Conservation (phyloP, 2,113 vertebrate species). For the Paramisgurnus dabryanus region DNA sequence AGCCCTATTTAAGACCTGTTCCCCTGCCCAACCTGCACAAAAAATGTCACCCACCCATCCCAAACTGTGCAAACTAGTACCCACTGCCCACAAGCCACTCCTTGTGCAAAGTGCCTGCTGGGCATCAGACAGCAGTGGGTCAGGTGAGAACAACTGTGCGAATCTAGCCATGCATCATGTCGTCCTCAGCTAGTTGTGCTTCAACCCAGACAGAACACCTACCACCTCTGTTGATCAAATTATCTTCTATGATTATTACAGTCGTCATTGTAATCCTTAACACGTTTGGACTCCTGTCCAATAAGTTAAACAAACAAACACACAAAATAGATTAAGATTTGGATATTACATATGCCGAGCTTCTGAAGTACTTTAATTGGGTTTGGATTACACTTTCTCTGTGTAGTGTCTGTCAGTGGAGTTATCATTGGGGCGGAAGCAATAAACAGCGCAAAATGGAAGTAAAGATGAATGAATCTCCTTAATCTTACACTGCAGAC, state of each 20-base stretch:
- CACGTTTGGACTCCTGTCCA: conserved; percentile 61
- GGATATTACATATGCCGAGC: conserved; percentile 56
- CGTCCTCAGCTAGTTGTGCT: conserved; percentile 65
- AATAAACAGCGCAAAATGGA: conserved; percentile 22
- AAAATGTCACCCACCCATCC: conserved; percentile 52
- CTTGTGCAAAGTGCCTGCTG: conserved; percentile 69
- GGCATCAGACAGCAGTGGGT: conserved; percentile 70
- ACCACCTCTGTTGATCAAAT: conserved; percentile 50
- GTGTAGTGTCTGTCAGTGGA: conserved; percentile 61
- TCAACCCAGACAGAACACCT: conserved; percentile 60
- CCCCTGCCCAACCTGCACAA: conserved; percentile 30
- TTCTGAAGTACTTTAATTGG: conserved; percentile 48
- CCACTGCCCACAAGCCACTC: conserved; percentile 66
- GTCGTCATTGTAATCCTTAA: conserved; percentile 63
- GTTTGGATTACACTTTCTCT: conserved; percentile 54
- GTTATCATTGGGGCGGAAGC: conserved; percentile 68
- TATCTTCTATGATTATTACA: conserved; percentile 63
- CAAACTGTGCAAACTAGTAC: conserved; percentile 66
- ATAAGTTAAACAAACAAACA: conserved; percentile 66
- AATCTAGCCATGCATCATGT: conserved; percentile 61
- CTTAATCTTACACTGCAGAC: background rate
- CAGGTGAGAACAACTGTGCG: conserved; percentile 63
- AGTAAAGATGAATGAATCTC: conserved; percentile 51
- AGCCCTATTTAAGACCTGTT: conserved; percentile 56
- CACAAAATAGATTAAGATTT: conserved; percentile 61